Conservation (phyloP, 2,797 vertebrate genomes). For the Netta rufina region DNA sequence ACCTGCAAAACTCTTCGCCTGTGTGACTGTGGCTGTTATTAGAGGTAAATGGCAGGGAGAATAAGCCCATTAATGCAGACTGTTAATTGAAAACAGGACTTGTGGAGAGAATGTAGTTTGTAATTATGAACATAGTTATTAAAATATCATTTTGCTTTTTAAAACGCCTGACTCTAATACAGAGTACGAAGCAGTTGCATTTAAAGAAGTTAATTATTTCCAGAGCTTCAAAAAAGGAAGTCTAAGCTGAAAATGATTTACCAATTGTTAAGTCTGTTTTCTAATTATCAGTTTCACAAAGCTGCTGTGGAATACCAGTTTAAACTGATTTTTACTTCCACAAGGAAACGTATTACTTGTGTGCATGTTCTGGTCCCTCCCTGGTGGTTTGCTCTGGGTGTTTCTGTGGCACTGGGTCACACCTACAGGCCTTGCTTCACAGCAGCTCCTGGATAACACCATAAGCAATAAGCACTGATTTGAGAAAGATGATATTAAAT, state of each 20-base stretch:
- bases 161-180: not conserved
- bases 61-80: not conserved
- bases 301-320: accelerated
- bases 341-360: accelerated
- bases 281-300: not conserved
- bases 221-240: not conserved
- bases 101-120: not conserved
- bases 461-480: not conserved
- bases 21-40: not conserved
- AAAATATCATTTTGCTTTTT: constrained; percentile 16
- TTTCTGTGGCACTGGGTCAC: accelerated
- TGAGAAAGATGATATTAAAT: not conserved
- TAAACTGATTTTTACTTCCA: not conserved
- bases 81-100: not conserved
- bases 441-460: accelerated
- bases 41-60: not conserved
- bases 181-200: not conserved
- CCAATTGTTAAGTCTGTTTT: not conserved
- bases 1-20: not conserved
- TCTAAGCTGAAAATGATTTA: not conserved
- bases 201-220: not conserved
- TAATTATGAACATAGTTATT: not conserved
- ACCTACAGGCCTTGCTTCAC: not conserved
- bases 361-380: accelerated
- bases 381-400: not conserved